Conservation (phyloP, 2,113 vertebrate genomes). For the Stigmatopora argus region DNA sequence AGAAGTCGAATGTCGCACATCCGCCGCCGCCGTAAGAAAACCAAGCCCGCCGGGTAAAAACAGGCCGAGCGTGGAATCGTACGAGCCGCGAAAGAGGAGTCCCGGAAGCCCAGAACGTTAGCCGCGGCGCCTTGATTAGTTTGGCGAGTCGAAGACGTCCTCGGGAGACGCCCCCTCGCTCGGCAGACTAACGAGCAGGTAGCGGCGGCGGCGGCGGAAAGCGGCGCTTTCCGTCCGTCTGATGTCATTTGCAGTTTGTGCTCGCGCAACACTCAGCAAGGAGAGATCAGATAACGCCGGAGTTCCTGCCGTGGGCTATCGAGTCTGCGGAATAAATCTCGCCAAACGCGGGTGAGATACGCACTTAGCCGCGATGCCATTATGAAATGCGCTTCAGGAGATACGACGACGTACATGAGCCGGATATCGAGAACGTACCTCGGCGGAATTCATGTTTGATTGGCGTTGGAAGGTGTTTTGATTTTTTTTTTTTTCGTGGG, state of each 20-base stretch:
- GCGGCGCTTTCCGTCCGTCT: not conserved
- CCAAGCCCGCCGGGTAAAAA: not conserved
- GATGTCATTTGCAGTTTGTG: conserved; percentile 4
- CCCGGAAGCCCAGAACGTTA: not conserved
- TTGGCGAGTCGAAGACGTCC: not conserved
- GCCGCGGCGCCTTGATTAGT: not conserved
- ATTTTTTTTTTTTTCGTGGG: too few relatives aligned
- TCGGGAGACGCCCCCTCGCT: not conserved
- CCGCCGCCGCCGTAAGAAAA: not conserved
- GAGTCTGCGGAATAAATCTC: not conserved
- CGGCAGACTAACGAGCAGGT: not conserved
- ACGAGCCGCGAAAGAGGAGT: not conserved
- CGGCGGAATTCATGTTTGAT: too few relatives aligned
- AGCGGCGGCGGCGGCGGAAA: not conserved
- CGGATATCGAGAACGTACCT: not conserved
- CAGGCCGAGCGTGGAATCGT: not conserved
- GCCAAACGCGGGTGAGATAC: not conserved
- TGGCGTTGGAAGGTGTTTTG: too few relatives aligned
- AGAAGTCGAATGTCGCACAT: not conserved
- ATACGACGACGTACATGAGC: not conserved
- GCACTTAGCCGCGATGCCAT: not conserved
- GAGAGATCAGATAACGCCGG: not conserved
- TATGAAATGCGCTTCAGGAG: not conserved
- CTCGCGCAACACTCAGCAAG: not conserved
- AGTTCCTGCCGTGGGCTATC: not conserved